Conservation (phyloP, 2,113 vertebrate species). For the Cromileptes altivelis region DNA sequence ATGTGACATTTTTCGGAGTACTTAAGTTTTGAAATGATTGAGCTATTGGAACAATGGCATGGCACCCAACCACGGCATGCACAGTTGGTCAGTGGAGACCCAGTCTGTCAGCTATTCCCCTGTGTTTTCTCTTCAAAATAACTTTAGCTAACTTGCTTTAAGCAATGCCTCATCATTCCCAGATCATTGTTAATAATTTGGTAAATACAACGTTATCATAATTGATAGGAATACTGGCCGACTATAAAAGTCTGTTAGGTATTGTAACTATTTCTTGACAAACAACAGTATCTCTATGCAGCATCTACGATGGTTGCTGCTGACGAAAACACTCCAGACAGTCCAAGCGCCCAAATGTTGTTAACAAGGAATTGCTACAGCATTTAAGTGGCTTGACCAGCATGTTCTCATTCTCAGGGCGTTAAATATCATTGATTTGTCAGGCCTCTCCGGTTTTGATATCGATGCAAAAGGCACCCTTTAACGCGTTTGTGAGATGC, state of each 20-base stretch:
- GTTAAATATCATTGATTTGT: too few species aligned
- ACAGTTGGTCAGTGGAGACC: not conserved
- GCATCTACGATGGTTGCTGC: not conserved
- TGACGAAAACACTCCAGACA: slow-evolving; percentile 7
- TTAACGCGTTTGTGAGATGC: too few species aligned
- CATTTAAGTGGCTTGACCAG: not conserved
- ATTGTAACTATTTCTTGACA: not conserved
- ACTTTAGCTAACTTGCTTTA: not conserved
- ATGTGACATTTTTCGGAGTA: too few species aligned
- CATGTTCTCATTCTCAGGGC: too few species aligned
- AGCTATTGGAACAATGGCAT: too few species aligned
- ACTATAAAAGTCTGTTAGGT: not conserved
- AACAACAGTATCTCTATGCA: not conserved
- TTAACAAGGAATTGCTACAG: not conserved
- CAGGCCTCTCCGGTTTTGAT: too few species aligned
- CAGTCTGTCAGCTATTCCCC: not conserved
- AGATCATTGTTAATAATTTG: not conserved
- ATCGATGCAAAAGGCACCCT: too few species aligned
- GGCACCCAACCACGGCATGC: too few species aligned
- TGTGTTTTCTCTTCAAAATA: slow-evolving; percentile 1
- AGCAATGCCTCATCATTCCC: not conserved
- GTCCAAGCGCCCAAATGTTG: not conserved
- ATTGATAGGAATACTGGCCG: not conserved
- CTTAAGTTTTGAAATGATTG: too few species aligned
- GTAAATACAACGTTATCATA: not conserved